Evolutionary conservation across 2,113 vertebrate genomes (phyloP).

Genomic region (Seriola rivoliana): DNA sequence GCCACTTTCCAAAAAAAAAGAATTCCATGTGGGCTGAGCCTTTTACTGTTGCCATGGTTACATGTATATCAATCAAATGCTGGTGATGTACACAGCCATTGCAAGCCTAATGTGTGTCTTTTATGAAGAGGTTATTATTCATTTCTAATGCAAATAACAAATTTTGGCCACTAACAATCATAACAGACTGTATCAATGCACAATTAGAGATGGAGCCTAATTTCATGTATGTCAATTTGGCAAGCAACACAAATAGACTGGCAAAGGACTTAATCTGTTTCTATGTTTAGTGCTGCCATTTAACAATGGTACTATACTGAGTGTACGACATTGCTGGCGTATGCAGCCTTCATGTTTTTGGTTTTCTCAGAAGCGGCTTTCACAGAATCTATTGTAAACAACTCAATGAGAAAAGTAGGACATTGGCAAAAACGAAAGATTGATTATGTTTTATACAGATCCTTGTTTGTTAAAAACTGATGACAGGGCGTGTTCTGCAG

Average conservation of each 20-base stretch:
- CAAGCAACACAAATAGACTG: conserved; percentile 12
- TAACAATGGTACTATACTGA: neutral
- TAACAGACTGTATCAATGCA: neutral
- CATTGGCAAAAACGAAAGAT: neutral
- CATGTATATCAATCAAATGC: too few species aligned
- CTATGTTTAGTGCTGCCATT: conserved; percentile 6
- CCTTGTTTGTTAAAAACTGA: neutral
- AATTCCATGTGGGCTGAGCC: neutral
- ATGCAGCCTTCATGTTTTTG: neutral
- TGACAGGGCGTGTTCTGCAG: neutral
- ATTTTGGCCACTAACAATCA: neutral
- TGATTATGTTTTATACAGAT: neutral
- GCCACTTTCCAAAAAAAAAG: neutral
- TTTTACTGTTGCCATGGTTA: too few species aligned
- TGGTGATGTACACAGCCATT: too few species aligned
- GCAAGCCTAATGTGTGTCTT: neutral
- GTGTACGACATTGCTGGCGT: neutral
- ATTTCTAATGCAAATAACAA: neutral
- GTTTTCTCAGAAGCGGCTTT: neutral
- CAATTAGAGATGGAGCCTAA: conserved; percentile 29
- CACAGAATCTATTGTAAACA: neutral
- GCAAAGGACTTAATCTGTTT: conserved; percentile 19
- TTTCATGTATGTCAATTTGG: conserved; percentile 15
- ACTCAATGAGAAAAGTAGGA: neutral
- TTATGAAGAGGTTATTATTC: neutral